These are phyloP conservation scores for Gadopsis marmoratus DNA, from an alignment of 2,797 vertebrate species.

Conservation along the genomic window DNA sequence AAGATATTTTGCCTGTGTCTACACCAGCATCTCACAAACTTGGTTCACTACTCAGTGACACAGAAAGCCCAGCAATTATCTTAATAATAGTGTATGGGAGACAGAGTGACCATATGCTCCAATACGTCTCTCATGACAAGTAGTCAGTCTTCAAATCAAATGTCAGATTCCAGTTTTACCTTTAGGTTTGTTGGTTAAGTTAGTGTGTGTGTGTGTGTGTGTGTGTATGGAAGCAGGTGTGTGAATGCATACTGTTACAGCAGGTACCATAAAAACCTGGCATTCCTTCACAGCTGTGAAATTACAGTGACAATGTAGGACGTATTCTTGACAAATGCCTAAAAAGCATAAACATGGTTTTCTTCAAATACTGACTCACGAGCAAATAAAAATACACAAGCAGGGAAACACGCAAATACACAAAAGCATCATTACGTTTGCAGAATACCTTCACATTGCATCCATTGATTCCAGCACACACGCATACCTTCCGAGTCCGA, in stretches of 20 bases:
- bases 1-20: neutral
- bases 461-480: conserved; percentile 44
- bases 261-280: conserved; percentile 34
- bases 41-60: neutral
- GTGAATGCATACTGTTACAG: conserved; percentile 53
- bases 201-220: neutral
- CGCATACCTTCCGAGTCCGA: conserved; percentile 77
- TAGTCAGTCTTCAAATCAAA: neutral
- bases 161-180: conserved; percentile 13
- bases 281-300: conserved; percentile 45
- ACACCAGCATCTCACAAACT: neutral
- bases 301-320: conserved; percentile 15
- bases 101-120: neutral
- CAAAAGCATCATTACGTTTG: neutral
- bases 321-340: conserved; percentile 37
- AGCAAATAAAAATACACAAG: conserved; percentile 22
- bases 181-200: neutral
- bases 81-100: neutral
- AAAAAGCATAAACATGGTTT: conserved; percentile 35
- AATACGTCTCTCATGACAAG: neutral
- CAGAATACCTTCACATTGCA: conserved; percentile 49
- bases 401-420: conserved; percentile 21
- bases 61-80: conserved; percentile 7
- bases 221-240: conserved; percentile 41
- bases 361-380: conserved; percentile 27